Base-by-base conservation (phyloP, 2,113 vertebrate species). In the Pogonocichla stellata region DNA sequence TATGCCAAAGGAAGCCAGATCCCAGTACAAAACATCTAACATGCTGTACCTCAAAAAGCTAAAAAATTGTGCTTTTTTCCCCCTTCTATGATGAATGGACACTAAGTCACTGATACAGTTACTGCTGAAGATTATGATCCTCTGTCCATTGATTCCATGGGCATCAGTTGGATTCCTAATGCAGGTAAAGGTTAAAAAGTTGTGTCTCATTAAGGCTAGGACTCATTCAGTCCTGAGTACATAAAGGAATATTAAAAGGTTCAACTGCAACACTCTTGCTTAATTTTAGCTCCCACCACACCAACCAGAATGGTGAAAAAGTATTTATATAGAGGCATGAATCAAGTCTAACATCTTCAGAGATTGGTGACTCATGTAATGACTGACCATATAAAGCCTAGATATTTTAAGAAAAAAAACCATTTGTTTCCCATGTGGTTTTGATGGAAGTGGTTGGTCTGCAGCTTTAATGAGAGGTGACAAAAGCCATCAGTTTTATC, bases 211-310 rank as follows among this genome's bases (percentile, higher is more conserved):
- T 77, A 77, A 57, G 17, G 13, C 8, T 40, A 56, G 22, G 25
- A 61, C 6, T 88, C 28, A 65, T 47, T 75, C 61, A 28, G 8
- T 40, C 19, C 17, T 72, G 25, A 60, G 15, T 4, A 47, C 7
- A 15, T 11, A 53, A 73, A 45, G 7, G 5, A 6, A 38, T 67
- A 14, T 57, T 53, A 61, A 80, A 69, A 80, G 12, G 9, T 2
- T 4, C 24, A 80, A 12, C 2, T 50, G 24, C 9, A 87, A 64
- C 4, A 48, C 66, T n/a, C 66, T 38, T 61, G 3, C 31, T 75
- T 72, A 65, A 82, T 92, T 96, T 93, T 85, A 82, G 23, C 25
- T 88, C 14, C 10, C 14, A 42, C 20, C 22, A 26, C 48, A 57
- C 3, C 14, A 61, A 74, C 17, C 10, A 81, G 56, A 66, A 58